Conservation (phyloP, 1,140 invertebrate species). For the Pissodes strobi region DNA sequence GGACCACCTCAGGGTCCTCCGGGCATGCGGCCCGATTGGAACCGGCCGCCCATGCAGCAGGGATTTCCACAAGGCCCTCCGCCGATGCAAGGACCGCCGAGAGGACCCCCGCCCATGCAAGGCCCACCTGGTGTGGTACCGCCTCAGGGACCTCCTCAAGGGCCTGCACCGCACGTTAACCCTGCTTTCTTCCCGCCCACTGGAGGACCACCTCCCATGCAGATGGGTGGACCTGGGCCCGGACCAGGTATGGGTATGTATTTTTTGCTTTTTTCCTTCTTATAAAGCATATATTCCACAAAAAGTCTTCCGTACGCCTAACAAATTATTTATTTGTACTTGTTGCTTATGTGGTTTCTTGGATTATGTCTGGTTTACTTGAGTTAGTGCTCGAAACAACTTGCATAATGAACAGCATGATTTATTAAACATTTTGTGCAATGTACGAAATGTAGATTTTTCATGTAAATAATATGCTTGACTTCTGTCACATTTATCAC, state of each 20-base stretch:
- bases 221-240: constrained; percentile 54
- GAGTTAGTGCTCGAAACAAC: too few species aligned
- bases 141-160: constrained; percentile 67
- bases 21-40: constrained; percentile 74
- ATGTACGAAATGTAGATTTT: too few species aligned
- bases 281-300: not conserved
- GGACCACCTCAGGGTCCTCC: constrained; percentile 63
- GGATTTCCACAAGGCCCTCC: constrained; percentile 61
- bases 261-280: constrained; percentile 46
- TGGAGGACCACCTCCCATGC: constrained; percentile 63
- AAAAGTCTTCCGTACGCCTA: not conserved
- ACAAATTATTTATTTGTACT: too few species aligned
- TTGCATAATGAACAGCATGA: too few species aligned
- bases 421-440: too few species aligned
- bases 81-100: constrained; percentile 69
- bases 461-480: too few species aligned
- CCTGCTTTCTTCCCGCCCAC: constrained; percentile 91
- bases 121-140: constrained; percentile 61
- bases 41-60: constrained; percentile 69
- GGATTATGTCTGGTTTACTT: too few species aligned
- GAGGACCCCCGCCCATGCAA: constrained; percentile 58
- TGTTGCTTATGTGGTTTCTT: too few species aligned
- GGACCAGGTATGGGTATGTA: constrained; percentile 39
- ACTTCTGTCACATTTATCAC: too few species aligned
- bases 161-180: constrained; percentile 90